Evolutionary conservation across 2,888 invertebrate genomes (phyloP), one percentile per base, ranked within the genome.

Genomic region (Callimorpha dominula): DNA sequence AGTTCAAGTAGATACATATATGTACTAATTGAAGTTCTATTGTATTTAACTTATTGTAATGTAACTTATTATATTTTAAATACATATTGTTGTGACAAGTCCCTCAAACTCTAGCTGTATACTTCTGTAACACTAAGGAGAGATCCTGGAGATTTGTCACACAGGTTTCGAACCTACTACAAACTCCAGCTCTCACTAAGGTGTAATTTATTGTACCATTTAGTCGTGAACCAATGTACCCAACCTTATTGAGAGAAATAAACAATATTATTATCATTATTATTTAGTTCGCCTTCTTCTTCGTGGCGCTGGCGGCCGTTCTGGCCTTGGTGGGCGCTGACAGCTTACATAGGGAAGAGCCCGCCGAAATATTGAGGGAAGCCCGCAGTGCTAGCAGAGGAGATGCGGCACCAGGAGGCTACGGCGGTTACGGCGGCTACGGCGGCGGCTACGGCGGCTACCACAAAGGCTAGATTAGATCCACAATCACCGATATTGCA

Each of bases 251-350:
- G n/a, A n/a, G n/a, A n/a, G n/a, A n/a, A n/a, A n/a, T n/a, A n/a
- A n/a, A n/a, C n/a, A n/a, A n/a, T n/a, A n/a, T n/a, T n/a, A n/a
- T n/a, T n/a, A n/a, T n/a, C n/a, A n/a, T n/a, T n/a, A n/a, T n/a
- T n/a, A n/a, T n/a, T 31, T 20, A 68, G 68, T 57, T 68, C 20
- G 68, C 60, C 1, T 60, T 68, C 20, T 68, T 68, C 60, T 68
- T 68, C 15, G 43, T 68, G 8, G 68, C 68, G 20, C 46, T 68
- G 43, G 15, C 31, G 60, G 68, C 68, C 17, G 9, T 68, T 43
- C 43, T 68, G 57, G 60, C 60, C 1, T 15, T 68, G 46, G 68
- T 60, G 5, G 46, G 68, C 31, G 68, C 57, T 60, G n/a, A 31
- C 4, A 1, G 0, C 2, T 4, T 46, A 8, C 54, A 11, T 11